Evolutionary conservation across 2,113 vertebrate species (phyloP), one percentile per base, ranked within the genome.

Genomic region (Progne subis): DNA sequence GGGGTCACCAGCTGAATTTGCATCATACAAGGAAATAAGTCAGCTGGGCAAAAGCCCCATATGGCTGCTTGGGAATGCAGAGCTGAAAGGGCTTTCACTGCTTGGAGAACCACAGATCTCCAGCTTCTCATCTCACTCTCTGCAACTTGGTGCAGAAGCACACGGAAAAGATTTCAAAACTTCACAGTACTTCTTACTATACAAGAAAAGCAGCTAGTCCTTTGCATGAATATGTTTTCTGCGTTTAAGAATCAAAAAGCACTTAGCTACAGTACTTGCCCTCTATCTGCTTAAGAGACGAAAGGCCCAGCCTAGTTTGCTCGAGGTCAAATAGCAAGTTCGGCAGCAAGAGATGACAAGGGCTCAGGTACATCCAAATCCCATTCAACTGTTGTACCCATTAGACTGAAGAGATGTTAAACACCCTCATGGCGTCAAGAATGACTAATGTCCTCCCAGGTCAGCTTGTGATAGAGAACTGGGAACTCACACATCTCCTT

Each of bases 251-350:
- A 85, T 61, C 57, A 76, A 70, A 83, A 74, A 86, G 50, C 24
- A 63, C 14, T 34, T 49, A 59, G 59, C 60, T 68, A 29, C 57
- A 56, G n/a, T 41, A 64, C 39, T 86, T 82, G 71, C 44, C 56
- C 24, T 92, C 76, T 75, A 28, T 34, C 49, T 31, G 43, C 77
- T 59, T 75, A 61, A 49, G 72, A 88, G 64, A 82, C 34, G 11
- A 85, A 44, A 89, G 67, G 49, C 88, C 50, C 67, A 39, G 61
- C 53, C 69, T 53, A 43, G 37, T 83, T 84, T 19, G 3, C 63
- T 88, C 15, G 68, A 95, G 71, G 79, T 94, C 87, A 95, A 56
- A 86, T 18, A 88, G 88, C 90, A 95, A 93, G 72, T 92, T 92
- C 74, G 82, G 46, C 63, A 93, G 85, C 75, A 90, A 56, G 64